Evolutionary conservation across 2,888 invertebrate genomes (phyloP).

Genomic region (Amitus sp.): DNA sequence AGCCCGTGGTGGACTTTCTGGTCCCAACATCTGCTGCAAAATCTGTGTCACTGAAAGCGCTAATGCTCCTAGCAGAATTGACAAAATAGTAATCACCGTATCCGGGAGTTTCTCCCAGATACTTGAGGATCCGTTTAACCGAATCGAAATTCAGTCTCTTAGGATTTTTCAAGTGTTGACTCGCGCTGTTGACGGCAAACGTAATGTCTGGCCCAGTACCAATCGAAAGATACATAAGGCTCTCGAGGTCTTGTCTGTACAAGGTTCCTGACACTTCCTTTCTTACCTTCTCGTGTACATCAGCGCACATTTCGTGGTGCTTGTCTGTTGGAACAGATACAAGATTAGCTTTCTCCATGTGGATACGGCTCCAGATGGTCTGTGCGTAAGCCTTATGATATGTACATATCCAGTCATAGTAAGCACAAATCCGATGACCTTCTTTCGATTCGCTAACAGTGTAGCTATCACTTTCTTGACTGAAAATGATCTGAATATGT

Average conservation of each 20-base stretch:
- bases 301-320: conserved; percentile 1
- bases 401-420: no score
- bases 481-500: no score
- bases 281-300: neutral
- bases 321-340: conserved; percentile 19
- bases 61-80: no score
- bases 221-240: conserved; percentile 27
- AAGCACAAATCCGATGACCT: no score
- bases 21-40: no score
- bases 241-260: conserved; percentile 19
- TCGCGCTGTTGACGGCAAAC: conserved; percentile 21
- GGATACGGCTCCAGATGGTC: conserved; percentile 22
- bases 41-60: no score
- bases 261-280: conserved; percentile 3
- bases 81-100: no score
- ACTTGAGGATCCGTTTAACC: no score
- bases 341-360: conserved; percentile 23
- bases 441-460: no score
- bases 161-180: conserved; percentile 26
- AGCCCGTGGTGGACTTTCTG: no score
- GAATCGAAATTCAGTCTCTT: conserved; percentile 26
- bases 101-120: no score
- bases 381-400: conserved; percentile 19
- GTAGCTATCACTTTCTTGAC: no score
- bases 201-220: conserved; percentile 34